Conservation (phyloP, 2,113 vertebrate genomes). For the Herpailurus yagouaroundi region DNA sequence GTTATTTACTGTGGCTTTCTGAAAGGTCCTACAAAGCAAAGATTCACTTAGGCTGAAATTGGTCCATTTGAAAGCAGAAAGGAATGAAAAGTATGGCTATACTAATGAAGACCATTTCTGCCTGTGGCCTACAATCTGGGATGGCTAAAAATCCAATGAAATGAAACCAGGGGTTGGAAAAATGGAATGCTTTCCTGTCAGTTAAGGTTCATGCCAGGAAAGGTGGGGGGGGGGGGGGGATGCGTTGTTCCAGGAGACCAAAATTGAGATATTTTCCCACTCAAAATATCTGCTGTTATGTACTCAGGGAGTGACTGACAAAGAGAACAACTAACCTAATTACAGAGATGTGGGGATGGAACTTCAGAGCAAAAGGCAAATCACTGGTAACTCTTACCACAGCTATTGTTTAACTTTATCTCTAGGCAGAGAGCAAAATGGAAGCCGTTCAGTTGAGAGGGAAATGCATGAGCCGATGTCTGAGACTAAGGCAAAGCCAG, state of each 20-base stretch:
- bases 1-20: background rate
- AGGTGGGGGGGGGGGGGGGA: background rate
- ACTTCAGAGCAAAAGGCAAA: background rate
- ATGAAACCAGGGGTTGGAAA: background rate
- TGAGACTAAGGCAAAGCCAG: background rate
- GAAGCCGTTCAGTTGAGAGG: background rate
- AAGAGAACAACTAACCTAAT: background rate
- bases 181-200: background rate
- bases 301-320: background rate
- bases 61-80: background rate
- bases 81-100: background rate
- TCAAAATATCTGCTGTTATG: background rate
- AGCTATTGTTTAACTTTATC: background rate
- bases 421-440: background rate
- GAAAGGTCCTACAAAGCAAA: background rate
- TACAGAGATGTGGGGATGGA: background rate
- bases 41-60: background rate
- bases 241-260: background rate
- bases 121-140: background rate
- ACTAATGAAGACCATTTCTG: background rate
- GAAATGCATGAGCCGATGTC: background rate
- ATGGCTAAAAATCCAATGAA: constrained; percentile 6
- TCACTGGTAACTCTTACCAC: background rate
- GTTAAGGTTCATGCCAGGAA: background rate
- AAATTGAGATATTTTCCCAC: background rate